Evolutionary conservation across 2,888 invertebrate species (phyloP), one percentile per base, ranked within the genome.

Genomic region (Euzetes globulus): DNA sequence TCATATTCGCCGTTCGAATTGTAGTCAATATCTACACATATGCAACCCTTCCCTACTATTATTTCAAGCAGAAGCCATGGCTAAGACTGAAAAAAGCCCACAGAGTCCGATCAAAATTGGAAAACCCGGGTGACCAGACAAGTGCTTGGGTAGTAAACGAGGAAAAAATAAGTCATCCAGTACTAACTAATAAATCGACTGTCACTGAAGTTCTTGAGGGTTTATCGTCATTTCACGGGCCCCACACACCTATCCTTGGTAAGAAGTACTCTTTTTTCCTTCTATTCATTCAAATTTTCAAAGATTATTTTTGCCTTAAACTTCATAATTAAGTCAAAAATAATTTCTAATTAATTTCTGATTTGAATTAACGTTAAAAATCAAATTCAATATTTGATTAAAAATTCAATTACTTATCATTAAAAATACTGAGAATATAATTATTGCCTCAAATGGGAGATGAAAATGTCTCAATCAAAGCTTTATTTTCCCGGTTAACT

Each of bases 31-130:
- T 50, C 1, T 74, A 74, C 19, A 74, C 74, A 3, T 74, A 55
- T 50, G n/a, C 41, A 13, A 71, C 74, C 4, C 58, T 74, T 17
- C 74, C 71, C 13, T 33, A 58, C 25, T 74, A 74, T 63, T 74
- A 55, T 52, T 33, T 74, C 0, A 15, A 5, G 9, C 74, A 74
- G 33, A 74, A 74, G 55, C 74, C 74, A 17, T 71, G 74, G 74
- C 9, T 17, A 6, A 13, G 29, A n/a, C 29, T 52, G 55, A n/a
- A 19, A 41, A 55, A 27, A 29, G 55, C 55, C 6, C 0, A 25
- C n/a, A 71, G 58, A 45, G n/a, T 47, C n/a, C 52, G 41, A 1
- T 71, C 71, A 4, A 71, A 41, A 72, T n/a, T 55, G 17, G 37
- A 60, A 13, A 29, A 72, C 29, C 72, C 72, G 0, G 25, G 25